Conservation (phyloP, 2,888 invertebrate genomes). For the Darwinula stevensoni region DNA sequence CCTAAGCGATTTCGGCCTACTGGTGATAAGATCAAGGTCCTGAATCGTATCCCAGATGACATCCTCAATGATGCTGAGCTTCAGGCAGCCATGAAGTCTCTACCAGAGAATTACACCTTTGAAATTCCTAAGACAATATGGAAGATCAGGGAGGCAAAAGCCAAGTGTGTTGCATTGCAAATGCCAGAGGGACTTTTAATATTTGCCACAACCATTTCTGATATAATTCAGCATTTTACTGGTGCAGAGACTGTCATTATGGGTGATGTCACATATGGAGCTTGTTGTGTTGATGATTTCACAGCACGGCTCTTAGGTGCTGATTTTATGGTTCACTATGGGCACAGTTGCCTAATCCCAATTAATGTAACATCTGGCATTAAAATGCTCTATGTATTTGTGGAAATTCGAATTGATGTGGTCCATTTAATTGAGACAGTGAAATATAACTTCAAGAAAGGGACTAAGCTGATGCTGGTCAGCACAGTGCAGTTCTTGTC, state of each 20-base stretch:
- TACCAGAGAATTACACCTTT: constrained; percentile 89
- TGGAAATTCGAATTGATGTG: constrained; percentile 86
- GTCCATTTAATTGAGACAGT: constrained; percentile 73
- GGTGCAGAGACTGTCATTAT: constrained; percentile 74
- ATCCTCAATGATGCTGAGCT: no score
- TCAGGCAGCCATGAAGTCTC: no score
- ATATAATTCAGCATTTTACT: constrained; percentile 62
- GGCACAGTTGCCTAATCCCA: constrained; percentile 84
- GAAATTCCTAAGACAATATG: constrained; percentile 94
- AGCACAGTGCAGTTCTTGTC: constrained; percentile 95
- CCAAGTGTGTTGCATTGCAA: constrained; percentile 72
- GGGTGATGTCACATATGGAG: constrained; percentile 98
- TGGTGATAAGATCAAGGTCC: no score
- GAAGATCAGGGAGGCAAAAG: constrained; percentile 55
- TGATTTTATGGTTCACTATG: constrained; percentile 80
- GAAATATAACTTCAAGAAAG: constrained; percentile 22
- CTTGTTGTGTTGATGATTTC: constrained; percentile 92
- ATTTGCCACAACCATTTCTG: constrained; percentile 71
- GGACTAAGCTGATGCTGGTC: constrained; percentile 44
- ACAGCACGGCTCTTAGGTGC: constrained; percentile 68
- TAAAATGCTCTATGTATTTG: constrained; percentile 86
- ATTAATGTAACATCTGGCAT: constrained; percentile 53
- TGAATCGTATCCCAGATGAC: no score
- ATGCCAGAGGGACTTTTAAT: constrained; percentile 83
- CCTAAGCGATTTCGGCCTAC: no score